phyloP scores from a whole-genome alignment of 2,888 invertebrate species.

The Lottia scabra region DNA sequence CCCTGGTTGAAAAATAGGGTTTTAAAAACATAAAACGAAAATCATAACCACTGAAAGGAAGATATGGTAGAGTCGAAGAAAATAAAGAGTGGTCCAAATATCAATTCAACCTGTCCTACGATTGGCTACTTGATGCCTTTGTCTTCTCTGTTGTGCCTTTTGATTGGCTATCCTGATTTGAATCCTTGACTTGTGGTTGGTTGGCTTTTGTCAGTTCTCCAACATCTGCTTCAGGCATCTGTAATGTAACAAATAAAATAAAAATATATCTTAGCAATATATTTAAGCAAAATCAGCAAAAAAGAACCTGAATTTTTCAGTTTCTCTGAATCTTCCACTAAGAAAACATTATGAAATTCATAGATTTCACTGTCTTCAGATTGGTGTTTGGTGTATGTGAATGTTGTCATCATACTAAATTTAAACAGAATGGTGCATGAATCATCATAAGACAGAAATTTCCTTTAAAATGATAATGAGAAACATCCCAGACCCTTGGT shows the following conservation, averaged over 20 bases:
- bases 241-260: too few species aligned
- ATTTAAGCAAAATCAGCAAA: too few species aligned
- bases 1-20: too few species aligned
- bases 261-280: too few species aligned
- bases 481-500: too few species aligned
- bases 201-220: slow-evolving; percentile 9
- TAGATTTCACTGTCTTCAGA: not conserved
- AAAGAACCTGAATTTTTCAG: too few species aligned
- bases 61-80: not conserved
- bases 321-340: too few species aligned
- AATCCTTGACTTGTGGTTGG: slow-evolving; percentile 12
- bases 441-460: too few species aligned
- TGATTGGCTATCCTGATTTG: slow-evolving; percentile 15
- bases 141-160: slow-evolving; percentile 15
- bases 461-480: too few species aligned
- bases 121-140: not conserved
- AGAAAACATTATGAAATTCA: too few species aligned
- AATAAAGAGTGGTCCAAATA: not conserved
- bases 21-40: not conserved
- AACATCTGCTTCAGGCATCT: not conserved
- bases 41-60: not conserved
- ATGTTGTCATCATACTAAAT: too few species aligned
- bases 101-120: not conserved
- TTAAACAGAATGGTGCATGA: too few species aligned
- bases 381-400: not conserved